These are phyloP conservation scores for Macropus fuliginosus DNA, from an alignment of 2,797 vertebrate species.

Conservation along the genomic window DNA sequence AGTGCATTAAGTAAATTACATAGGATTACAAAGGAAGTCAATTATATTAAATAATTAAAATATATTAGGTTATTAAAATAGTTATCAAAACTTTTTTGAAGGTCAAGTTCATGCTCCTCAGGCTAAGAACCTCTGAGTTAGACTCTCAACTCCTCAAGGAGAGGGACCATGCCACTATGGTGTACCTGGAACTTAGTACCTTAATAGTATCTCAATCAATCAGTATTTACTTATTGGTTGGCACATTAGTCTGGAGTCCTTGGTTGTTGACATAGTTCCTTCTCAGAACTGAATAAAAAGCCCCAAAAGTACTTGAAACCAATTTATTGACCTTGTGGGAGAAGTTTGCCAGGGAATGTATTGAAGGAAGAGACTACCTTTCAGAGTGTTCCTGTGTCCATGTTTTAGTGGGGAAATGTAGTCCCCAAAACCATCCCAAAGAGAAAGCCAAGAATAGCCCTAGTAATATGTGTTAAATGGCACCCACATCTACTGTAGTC, in stretches of 20 bases:
- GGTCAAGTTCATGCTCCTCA: neutral
- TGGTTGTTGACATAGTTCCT: neutral
- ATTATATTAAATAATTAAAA: neutral
- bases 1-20: neutral
- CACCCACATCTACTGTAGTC: neutral
- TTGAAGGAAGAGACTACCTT: neutral
- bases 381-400: neutral
- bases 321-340: neutral
- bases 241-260: neutral
- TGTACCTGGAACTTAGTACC: neutral
- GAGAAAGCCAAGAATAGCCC: neutral
- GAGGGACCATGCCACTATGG: neutral
- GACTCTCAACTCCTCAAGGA: neutral
- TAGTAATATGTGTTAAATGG: neutral
- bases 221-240: neutral
- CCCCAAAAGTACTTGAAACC: neutral
- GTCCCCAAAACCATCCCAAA: neutral
- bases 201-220: neutral
- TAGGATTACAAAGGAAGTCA: neutral
- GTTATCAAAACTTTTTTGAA: neutral
- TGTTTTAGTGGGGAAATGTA: neutral
- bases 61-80: neutral
- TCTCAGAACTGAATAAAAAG: neutral
- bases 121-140: neutral
- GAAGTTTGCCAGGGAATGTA: neutral